Conservation (phyloP, 2,113 vertebrate species). For the Aegithalos caudatus region DNA sequence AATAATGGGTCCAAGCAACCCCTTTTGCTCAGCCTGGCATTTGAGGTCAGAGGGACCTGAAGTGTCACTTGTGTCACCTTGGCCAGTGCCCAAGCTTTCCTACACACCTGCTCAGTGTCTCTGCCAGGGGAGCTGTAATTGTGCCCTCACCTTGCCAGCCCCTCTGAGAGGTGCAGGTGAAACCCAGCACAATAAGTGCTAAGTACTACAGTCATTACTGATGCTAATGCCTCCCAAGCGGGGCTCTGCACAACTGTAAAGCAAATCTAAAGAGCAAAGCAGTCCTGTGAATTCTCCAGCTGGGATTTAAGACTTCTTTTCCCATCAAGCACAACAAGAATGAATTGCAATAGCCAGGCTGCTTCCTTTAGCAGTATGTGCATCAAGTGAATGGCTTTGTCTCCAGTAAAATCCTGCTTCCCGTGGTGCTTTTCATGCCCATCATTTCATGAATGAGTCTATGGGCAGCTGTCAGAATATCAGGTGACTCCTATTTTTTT, state of each 20-base stretch:
- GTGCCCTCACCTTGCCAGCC: slow-evolving; percentile 3
- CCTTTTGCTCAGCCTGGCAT: not conserved
- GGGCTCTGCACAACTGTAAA: not conserved
- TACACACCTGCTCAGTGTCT: not conserved
- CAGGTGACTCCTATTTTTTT: not conserved
- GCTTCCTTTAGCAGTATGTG: not conserved
- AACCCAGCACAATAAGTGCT: not conserved
- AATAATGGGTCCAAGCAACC: not conserved
- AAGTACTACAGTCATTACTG: not conserved
- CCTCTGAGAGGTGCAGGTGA: not conserved
- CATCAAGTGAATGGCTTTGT: slow-evolving; percentile 30
- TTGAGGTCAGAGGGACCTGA: not conserved
- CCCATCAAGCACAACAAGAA: slow-evolving; percentile 2
- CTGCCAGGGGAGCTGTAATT: not conserved
- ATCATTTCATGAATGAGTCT: slow-evolving; percentile 27
- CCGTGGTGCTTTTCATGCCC: not conserved
- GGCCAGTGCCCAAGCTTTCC: not conserved
- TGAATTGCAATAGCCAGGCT: slow-evolving; percentile 16
- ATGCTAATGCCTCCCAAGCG: not conserved
- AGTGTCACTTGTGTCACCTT: not conserved
- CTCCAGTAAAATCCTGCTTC: not conserved
- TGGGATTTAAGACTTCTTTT: slow-evolving; percentile 27
- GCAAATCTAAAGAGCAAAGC: not conserved
- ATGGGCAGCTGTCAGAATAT: slow-evolving; percentile 42
- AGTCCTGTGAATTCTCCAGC: not conserved